Percentiles rank a stretch among this genome's conserved stretches.
Conservation (phyloP, 2,797 vertebrate species). For the Aphelocoma californica region DNA sequence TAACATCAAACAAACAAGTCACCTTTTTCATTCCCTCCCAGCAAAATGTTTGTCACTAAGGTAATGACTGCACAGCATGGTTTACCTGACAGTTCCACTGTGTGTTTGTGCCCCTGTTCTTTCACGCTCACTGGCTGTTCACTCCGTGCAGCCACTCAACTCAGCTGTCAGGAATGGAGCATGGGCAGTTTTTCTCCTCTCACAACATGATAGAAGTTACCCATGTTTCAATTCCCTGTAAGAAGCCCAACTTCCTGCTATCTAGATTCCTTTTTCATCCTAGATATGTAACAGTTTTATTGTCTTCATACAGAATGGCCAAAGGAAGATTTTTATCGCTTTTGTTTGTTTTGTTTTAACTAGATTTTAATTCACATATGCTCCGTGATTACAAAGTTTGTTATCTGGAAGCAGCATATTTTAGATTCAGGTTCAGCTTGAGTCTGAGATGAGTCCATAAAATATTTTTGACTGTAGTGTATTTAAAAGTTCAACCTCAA, state of each 20-base stretch:
- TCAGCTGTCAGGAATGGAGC: not conserved
- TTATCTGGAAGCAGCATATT: not conserved
- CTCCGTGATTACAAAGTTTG: not conserved
- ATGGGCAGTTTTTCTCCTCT: not conserved
- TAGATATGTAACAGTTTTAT: not conserved
- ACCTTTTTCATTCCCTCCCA: not conserved
- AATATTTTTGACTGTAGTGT: not conserved
- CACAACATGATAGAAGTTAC: not conserved
- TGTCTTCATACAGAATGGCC: not conserved
- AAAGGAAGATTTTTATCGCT: not conserved
- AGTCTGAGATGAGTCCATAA: not conserved
- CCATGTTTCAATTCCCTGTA: not conserved
- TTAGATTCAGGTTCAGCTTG: not conserved
- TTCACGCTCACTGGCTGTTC: not conserved
- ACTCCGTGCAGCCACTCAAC: not conserved
- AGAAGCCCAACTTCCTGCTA: not conserved
- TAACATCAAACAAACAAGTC: not conserved
- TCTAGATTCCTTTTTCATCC: not conserved
- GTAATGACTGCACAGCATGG: not conserved
- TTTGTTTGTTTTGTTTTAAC: not conserved
- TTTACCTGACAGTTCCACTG: not conserved
- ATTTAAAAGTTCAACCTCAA: constrained; percentile 13
- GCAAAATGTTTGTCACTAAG: not conserved
- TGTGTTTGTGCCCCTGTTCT: not conserved
- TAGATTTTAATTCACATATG: not conserved